These are phyloP conservation scores for Drosophila eugracilis DNA, from an alignment of 1,140 invertebrate genomes.

Conservation along the genomic window DNA sequence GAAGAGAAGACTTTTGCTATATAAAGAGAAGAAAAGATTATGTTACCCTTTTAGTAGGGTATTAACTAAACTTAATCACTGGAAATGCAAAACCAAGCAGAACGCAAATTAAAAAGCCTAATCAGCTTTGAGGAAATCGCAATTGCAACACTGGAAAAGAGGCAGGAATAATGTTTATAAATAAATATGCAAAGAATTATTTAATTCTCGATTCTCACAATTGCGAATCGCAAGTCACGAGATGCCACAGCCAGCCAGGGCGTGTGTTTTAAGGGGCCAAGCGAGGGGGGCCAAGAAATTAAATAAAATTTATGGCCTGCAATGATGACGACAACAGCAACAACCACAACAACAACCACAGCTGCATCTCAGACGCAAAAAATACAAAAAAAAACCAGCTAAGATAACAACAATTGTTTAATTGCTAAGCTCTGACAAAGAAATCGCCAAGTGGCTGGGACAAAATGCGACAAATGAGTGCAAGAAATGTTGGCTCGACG, in stretches of 20 bases:
- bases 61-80: not conserved
- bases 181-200: constrained; percentile 83
- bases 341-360: constrained; percentile 30
- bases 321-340: constrained; percentile 43
- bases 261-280: constrained; percentile 47
- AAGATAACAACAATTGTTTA: constrained; percentile 70
- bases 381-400: constrained; percentile 22
- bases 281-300: constrained; percentile 34
- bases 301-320: constrained; percentile 72
- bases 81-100: constrained; percentile 25
- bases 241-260: constrained; percentile 68
- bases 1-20: too few species aligned
- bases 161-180: constrained; percentile 56
- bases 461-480: constrained; percentile 76
- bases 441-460: constrained; percentile 67
- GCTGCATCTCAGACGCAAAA: constrained; percentile 33
- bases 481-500: constrained; percentile 60
- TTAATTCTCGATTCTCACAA: constrained; percentile 81
- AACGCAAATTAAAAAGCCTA: constrained; percentile 46
- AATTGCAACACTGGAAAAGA: constrained; percentile 44
- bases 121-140: constrained; percentile 71
- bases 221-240: constrained; percentile 75
- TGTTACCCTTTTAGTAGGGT: not conserved
- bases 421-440: constrained; percentile 75
- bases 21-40: too few species aligned